Evolutionary conservation across 2,888 invertebrate species (phyloP), one percentile per base, ranked within the genome.

Genomic region (Ptycholaimellus sp.): DNA sequence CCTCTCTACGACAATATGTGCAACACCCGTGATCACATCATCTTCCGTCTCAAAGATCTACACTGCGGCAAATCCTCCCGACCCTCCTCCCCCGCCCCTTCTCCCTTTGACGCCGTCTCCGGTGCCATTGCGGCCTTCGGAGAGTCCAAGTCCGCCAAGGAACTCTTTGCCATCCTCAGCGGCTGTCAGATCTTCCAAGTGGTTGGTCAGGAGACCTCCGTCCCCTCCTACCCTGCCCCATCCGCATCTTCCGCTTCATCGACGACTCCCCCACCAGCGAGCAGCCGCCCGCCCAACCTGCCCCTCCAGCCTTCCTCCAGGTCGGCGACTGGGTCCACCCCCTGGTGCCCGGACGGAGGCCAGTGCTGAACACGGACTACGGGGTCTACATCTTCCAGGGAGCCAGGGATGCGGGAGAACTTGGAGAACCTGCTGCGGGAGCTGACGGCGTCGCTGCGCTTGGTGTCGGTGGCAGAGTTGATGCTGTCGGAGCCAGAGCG

Each of bases 301-400:
- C 7, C 27, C 44, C 42, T n/a, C 36, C 32, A 36, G 50, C 47
- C 36, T 52, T 47, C 45, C 53, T 53, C n/a, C 51, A 53, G 43
- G 53, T 54, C 20, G 54, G 54, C 1, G 65, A 67, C 36, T 76
- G 74, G 73, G 64, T 72, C 2, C 77, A 76, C 60, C 76, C 76
- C 0, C 58, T 77, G 18, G 62, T 74, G 33, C 70, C 73, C 1
- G 70, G 70, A 2, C 66, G 70, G 19, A 73, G 75, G 3, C 73
- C 74, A 2, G 71, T 72, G 40, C 68, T 72, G 44, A 67, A 71
- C 45, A 72, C 73, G 3, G 67, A 70, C 30, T 73, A 69, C 53
- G 74, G 74, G 13, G 74, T 75, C 2, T 76, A 74, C 55, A 68
- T 77, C 37, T 69, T 77, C 45, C 76, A 76, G n/a, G 13, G 61